Conservation (phyloP, 2,113 vertebrate species). For the Mionectes macconnelli region DNA sequence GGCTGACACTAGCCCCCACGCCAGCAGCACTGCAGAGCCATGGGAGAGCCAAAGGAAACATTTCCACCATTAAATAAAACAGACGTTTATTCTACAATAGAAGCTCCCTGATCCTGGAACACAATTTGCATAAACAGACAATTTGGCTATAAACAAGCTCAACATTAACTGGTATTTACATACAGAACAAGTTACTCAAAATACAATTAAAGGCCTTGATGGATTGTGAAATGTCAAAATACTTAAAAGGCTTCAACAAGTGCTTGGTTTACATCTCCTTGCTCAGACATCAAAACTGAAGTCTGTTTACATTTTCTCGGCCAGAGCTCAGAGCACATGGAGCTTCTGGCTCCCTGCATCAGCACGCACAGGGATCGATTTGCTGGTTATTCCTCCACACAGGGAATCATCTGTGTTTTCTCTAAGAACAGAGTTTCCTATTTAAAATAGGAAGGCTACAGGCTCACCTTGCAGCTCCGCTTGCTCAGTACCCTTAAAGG, state of each 20-base stretch:
- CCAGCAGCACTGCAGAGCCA: background rate
- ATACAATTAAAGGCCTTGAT: slow-evolving; percentile 78
- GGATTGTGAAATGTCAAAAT: slow-evolving; percentile 70
- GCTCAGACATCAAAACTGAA: slow-evolving; percentile 45
- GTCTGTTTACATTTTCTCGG: slow-evolving; percentile 29
- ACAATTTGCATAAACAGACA: slow-evolving; percentile 80
- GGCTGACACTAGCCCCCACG: background rate
- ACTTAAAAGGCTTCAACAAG: slow-evolving; percentile 69
- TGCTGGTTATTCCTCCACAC: background rate
- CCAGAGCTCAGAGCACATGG: background rate
- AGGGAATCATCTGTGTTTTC: background rate
- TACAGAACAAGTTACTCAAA: slow-evolving; percentile 79
- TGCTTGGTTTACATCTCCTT: slow-evolving; percentile 56
- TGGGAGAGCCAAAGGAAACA: slow-evolving; percentile 43
- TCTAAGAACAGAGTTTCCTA: background rate
- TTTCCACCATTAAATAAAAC: slow-evolving; percentile 71
- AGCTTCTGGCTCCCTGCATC: background rate
- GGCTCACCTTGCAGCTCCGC: background rate
- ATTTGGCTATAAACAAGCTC: slow-evolving; percentile 79
- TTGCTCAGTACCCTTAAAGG: accelerated
- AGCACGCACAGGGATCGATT: background rate
- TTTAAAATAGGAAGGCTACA: background rate
- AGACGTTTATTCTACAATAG: slow-evolving; percentile 67
- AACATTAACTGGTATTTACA: slow-evolving; percentile 79
- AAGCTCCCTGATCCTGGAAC: slow-evolving; percentile 70